Conservation (phyloP, 2,113 vertebrate genomes). For the Columba livia region DNA sequence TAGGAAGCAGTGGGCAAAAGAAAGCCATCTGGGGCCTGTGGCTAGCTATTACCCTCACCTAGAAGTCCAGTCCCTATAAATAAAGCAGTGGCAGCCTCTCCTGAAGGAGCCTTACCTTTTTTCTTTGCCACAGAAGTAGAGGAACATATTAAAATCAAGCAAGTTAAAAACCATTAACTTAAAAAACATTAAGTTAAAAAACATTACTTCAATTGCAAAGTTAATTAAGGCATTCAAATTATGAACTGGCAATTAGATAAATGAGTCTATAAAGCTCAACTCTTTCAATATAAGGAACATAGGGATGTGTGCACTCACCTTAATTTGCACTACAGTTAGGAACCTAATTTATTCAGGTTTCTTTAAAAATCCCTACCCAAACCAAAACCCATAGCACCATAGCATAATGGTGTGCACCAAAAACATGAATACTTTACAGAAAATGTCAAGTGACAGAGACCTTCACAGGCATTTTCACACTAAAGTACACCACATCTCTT, state of each 20-base stretch:
- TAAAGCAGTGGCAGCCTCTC: background rate
- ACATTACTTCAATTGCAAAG: background rate
- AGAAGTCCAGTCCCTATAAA: background rate
- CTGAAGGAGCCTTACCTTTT: too few relatives aligned
- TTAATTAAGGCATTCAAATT: background rate
- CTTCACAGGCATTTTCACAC: too few relatives aligned
- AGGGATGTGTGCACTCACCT: background rate
- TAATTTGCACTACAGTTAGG: background rate
- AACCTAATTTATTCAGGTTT: background rate
- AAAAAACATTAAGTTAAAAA: too few relatives aligned
- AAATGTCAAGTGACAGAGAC: too few relatives aligned
- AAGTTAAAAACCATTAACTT: background rate
- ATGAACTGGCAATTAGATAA: background rate
- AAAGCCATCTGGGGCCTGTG: background rate
- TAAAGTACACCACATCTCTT: too few relatives aligned
- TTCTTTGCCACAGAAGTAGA: background rate
- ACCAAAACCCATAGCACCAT: rapidly evolving
- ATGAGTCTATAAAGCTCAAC: background rate
- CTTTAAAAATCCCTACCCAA: background rate
- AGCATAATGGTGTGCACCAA: background rate
- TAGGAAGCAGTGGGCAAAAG: background rate
- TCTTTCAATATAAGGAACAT: background rate
- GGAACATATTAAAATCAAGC: background rate
- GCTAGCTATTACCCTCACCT: background rate
- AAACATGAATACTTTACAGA: background rate